Evolutionary conservation across 2,888 invertebrate species (phyloP).

Genomic region (Zhuqinia jingwanae): DNA sequence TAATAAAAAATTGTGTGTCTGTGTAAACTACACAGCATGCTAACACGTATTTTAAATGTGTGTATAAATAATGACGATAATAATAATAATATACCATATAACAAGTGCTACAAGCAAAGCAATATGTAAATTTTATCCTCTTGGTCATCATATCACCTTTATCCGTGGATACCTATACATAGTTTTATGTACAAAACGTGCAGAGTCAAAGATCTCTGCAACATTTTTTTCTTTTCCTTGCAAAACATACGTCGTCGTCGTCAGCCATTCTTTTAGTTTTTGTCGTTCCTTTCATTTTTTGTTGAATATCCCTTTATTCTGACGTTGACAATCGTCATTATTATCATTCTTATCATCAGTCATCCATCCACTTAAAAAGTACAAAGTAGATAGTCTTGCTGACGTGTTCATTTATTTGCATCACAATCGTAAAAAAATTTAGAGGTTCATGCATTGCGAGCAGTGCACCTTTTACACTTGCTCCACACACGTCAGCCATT

Average conservation of each 20-base stretch:
- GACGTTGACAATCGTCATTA: not conserved
- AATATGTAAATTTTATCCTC: too few relatives aligned
- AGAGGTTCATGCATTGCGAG: not conserved
- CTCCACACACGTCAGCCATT: too few relatives aligned
- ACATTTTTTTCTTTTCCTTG: constrained; percentile 7
- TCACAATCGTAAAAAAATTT: not conserved
- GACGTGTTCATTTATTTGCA: constrained; percentile 24
- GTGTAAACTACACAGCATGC: too few relatives aligned
- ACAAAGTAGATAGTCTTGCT: not conserved
- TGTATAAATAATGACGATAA: too few relatives aligned
- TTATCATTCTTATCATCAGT: too few relatives aligned
- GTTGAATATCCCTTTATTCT: not conserved
- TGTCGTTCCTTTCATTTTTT: constrained; percentile 10
- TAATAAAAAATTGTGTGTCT: too few relatives aligned
- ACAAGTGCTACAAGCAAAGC: too few relatives aligned
- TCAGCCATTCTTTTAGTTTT: not conserved
- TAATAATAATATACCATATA: too few relatives aligned
- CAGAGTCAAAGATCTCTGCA: constrained; percentile 6
- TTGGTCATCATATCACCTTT: too few relatives aligned
- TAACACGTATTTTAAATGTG: too few relatives aligned
- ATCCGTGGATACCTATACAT: not conserved
- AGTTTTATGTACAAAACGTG: too few relatives aligned
- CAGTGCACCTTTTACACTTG: too few relatives aligned
- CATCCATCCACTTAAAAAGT: not conserved
- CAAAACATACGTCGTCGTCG: not conserved